Base-by-base conservation (phyloP, 64 coral and sea anemone genomes). In the Dendronephthya gigantea region DNA sequence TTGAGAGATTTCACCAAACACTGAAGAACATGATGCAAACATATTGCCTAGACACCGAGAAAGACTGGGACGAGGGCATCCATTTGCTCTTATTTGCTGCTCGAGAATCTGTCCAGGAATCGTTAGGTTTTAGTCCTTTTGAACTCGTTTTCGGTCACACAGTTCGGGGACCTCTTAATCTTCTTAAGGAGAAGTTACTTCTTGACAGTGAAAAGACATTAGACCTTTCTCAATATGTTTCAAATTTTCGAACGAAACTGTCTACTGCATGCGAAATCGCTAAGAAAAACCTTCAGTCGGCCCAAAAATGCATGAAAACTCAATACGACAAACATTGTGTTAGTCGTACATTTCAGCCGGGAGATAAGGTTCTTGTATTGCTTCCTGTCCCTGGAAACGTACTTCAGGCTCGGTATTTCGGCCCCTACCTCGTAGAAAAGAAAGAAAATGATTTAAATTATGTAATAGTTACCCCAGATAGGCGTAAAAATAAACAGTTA, bases 281-380 rank as follows among this genome's bases (percentile, higher is more conserved):
- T 16, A 76, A 34, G 34, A 30, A 2, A 34, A 76, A 76, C 35
- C 31, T 76, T 31, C 10, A 27, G 13, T 34, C 69, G 35, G 32
- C 59, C 69, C 83, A 79, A 39, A 38, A 85, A 19, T 79, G 45
- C 38, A 90, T 90, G 84, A 90, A 90, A 40, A 35, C 2, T 16
- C 85, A 51, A 22, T 90, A 86, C 41, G 84, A 86, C 85, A 58
- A 65, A 50, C 66, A 82, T 33, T 17, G 83, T 82, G 70, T 43
- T 23, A 37, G 65, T 22, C 89, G 89, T 82, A 82, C 35, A 14
- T 90, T 90, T 86, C 34, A 86, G 7, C 83, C 83, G 36, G 84
- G 66, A 5, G 83, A 90, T 81, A 90, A 90, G 70, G 89, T 90
- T 55, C 75, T 90, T 82, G 87, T 31, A 9, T 50, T 90, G 11